These are phyloP conservation scores for Amblyjoppa proteus DNA, from an alignment of 2,888 invertebrate genomes.

Conservation along the genomic window DNA sequence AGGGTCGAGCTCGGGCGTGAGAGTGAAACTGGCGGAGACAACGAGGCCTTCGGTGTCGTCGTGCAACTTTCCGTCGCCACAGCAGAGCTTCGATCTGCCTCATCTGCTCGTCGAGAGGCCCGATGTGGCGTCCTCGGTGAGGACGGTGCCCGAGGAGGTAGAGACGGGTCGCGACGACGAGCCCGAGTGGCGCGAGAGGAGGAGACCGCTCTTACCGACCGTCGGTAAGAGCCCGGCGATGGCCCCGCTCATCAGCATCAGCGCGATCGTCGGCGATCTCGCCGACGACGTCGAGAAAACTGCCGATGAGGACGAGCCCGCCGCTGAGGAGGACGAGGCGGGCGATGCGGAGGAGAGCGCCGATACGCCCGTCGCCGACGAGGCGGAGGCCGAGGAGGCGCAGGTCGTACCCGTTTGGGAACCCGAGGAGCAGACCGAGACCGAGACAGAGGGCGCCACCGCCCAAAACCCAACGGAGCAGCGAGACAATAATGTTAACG, in stretches of 20 bases:
- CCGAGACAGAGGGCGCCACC: conserved; percentile 70
- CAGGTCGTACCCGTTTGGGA: conserved; percentile 83
- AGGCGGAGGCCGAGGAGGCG: conserved; percentile 75
- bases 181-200: conserved; percentile 37
- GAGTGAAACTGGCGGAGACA: conserved; percentile 82
- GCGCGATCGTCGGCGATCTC: conserved; percentile 89
- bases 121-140: conserved; percentile 72
- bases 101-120: conserved; percentile 67
- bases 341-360: conserved; percentile 44
- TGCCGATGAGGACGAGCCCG: conserved; percentile 84
- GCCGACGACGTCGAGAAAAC: conserved; percentile 71
- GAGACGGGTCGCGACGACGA: conserved; percentile 56
- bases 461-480: conserved; percentile 79
- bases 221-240: conserved; percentile 78
- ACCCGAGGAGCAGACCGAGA: conserved; percentile 81
- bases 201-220: conserved; percentile 28
- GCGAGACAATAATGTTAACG: conserved; percentile 89
- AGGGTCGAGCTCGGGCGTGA: conserved; percentile 83
- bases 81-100: conserved; percentile 86
- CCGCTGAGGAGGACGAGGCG: conserved; percentile 87
- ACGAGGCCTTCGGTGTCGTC: conserved; percentile 85
- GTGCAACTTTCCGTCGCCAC: conserved; percentile 83
- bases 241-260: conserved; percentile 90
- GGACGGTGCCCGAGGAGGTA: conserved; percentile 73
- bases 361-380: conserved; percentile 53